A percentile compares a stretch with the other conserved stretches of the same genome.
Conservation (phyloP, 1,140 invertebrate species). For the Drosophila bocki region DNA sequence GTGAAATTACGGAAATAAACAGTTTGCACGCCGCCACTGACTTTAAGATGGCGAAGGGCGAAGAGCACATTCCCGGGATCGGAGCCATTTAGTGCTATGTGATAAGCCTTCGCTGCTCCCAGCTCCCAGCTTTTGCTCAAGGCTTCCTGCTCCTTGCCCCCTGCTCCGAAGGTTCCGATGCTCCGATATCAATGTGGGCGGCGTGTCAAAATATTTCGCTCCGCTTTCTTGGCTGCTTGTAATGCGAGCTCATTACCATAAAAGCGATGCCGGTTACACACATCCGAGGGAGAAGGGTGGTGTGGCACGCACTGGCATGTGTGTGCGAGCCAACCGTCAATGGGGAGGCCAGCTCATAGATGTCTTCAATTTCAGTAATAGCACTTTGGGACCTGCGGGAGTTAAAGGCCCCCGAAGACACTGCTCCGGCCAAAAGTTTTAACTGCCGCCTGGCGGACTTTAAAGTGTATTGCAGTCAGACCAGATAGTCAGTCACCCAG, state of each 20-base stretch:
- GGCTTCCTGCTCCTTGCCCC: neutral
- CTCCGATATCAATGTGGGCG: conserved; percentile 43
- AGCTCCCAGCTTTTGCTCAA: neutral
- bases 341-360: conserved; percentile 64
- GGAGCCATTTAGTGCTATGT: conserved; percentile 57
- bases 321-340: conserved; percentile 25
- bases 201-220: conserved; percentile 69
- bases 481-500: conserved; percentile 8
- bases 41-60: conserved; percentile 42
- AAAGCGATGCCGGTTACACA: conserved; percentile 63
- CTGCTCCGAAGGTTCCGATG: conserved; percentile 19
- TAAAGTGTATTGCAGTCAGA: conserved; percentile 57
- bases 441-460: conserved; percentile 71
- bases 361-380: conserved; percentile 82
- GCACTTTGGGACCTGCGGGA: conserved; percentile 75
- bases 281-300: conserved; percentile 7
- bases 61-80: conserved; percentile 1
- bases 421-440: conserved; percentile 66
- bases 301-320: conserved; percentile 42
- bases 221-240: conserved; percentile 56
- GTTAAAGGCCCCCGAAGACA: conserved; percentile 39
- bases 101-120: conserved; percentile 59
- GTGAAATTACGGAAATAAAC: conserved; percentile 74
- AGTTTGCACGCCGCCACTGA: conserved; percentile 66
- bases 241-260: conserved; percentile 83